Percentiles rank a stretch among this genome's conserved stretches.
Conservation (phyloP, 35 echinoderm and acorn worm species). For the Ophiothrix spiculata region DNA sequence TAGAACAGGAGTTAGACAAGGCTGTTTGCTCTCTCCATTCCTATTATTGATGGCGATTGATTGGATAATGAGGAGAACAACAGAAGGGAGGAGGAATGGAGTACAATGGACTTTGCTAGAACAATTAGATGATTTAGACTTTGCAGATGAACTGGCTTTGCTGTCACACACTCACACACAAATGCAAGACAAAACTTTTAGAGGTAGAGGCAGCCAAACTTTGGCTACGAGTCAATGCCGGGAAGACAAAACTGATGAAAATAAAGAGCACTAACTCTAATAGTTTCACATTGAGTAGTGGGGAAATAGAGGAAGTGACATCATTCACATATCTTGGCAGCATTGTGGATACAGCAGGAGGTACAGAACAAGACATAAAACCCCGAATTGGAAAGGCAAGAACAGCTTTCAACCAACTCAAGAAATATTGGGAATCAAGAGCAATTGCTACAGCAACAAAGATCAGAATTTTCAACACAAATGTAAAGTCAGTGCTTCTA, state of each 20-base stretch:
- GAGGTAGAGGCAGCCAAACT: not conserved
- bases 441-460: constrained; percentile 17
- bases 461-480: constrained; percentile 16
- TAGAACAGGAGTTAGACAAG: constrained; percentile 37
- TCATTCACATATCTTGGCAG: constrained; percentile 23
- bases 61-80: constrained; percentile 43
- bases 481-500: constrained; percentile 5
- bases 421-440: constrained; percentile 22
- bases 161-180: constrained; percentile 35
- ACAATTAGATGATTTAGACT: constrained; percentile 38
- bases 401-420: constrained; percentile 24
- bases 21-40: constrained; percentile 39
- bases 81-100: constrained; percentile 4
- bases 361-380: not conserved
- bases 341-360: not conserved
- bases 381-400: constrained; percentile 31
- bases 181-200: constrained; percentile 55
- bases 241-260: constrained; percentile 29
- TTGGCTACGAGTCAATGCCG: not conserved
- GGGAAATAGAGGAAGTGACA: not conserved
- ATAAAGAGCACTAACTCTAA: not conserved
- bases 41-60: constrained; percentile 52
- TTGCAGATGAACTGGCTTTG: constrained; percentile 46
- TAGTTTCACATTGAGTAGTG: not conserved
- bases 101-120: too few species aligned